Evolutionary conservation across 2,888 invertebrate species (phyloP).

Genomic region (Nephrotoma flavescens): DNA sequence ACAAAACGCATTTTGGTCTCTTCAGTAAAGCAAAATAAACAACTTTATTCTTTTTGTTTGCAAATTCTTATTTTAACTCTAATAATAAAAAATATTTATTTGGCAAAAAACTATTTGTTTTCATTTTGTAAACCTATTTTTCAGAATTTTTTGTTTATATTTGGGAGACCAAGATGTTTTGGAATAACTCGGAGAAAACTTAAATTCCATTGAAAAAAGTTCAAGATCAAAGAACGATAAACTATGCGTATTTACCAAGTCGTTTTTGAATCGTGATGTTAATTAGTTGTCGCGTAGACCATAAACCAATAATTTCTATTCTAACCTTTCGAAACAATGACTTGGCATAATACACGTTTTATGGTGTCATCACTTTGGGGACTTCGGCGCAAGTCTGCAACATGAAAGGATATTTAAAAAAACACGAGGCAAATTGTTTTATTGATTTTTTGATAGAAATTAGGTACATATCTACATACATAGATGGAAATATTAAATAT

Average conservation of each 20-base stretch:
- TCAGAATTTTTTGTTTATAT: neutral
- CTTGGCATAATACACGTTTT: no score
- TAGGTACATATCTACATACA: no score
- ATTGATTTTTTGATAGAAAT: no score
- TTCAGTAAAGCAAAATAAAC: neutral
- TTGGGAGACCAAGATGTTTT: slow-evolving; percentile 4
- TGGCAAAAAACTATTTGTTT: slow-evolving; percentile 1
- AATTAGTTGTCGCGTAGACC: no score
- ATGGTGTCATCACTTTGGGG: no score
- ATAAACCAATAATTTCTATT: no score
- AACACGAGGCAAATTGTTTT: no score
- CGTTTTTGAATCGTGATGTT: no score
- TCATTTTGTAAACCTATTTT: neutral
- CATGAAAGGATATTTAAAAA: no score
- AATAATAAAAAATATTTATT: slow-evolving; percentile 4
- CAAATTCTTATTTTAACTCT: neutral
- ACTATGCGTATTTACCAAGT: neutral
- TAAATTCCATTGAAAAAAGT: neutral
- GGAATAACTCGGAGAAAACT: neutral
- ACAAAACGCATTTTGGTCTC: slow-evolving; percentile 5
- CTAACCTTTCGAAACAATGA: no score
- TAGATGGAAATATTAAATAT: no score
- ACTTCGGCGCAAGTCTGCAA: no score
- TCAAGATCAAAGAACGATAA: neutral
- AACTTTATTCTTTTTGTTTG: neutral